Percentiles rank a stretch among this genome's conserved stretches.
Conservation (phyloP, 2,797 vertebrate genomes). For the Typhlichthys subterraneus region DNA sequence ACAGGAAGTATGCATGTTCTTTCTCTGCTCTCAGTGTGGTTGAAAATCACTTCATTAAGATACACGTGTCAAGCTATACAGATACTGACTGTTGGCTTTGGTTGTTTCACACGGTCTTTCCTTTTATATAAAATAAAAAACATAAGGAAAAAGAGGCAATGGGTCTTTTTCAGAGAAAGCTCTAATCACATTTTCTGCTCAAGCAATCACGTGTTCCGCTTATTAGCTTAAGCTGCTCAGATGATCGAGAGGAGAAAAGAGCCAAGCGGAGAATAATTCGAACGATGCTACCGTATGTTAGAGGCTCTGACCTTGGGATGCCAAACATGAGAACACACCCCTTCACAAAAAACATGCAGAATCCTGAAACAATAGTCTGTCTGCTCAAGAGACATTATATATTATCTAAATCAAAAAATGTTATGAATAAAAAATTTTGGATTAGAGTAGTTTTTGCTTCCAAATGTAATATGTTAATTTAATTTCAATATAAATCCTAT, state of each 20-base stretch:
- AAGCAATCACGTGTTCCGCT: constrained; percentile 71
- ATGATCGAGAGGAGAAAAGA: constrained; percentile 41
- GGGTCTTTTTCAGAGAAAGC: constrained; percentile 47
- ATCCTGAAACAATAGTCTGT: background rate
- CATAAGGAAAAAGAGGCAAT: too few relatives aligned
- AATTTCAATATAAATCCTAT: constrained; percentile 6
- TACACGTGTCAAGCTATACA: too few relatives aligned
- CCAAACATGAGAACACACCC: background rate
- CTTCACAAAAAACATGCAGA: constrained; percentile 1
- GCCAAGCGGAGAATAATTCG: constrained; percentile 11
- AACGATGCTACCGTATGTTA: constrained; percentile 23
- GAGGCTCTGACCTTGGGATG: constrained; percentile 20
- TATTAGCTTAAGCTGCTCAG: constrained; percentile 66
- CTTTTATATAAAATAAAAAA: too few relatives aligned
- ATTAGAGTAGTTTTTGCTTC: background rate
- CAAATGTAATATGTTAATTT: background rate
- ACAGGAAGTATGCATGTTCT: too few relatives aligned
- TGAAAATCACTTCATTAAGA: too few relatives aligned
- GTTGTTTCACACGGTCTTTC: too few relatives aligned
- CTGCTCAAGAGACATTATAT: constrained; percentile 4
- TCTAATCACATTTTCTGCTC: constrained; percentile 73
- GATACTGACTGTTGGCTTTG: too few relatives aligned
- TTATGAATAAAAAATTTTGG: background rate
- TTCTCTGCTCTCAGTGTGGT: too few relatives aligned
- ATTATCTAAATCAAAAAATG: constrained; percentile 3